Evolutionary conservation across 2,113 vertebrate species (phyloP), one percentile per base, ranked within the genome.

Genomic region (Hippoglossus stenolepis): DNA sequence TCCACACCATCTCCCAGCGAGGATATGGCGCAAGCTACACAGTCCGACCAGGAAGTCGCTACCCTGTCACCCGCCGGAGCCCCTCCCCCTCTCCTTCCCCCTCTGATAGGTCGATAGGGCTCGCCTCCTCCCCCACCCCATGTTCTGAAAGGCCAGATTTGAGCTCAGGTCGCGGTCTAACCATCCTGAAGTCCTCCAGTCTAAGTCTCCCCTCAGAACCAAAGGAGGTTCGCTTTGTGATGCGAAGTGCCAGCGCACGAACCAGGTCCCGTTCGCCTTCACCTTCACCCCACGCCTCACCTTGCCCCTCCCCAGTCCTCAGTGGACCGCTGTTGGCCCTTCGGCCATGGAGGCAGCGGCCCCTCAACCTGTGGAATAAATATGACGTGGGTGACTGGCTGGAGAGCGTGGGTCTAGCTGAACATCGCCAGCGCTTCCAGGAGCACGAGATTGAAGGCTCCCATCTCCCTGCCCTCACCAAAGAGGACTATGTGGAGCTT

Each of bases 361-460:
- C 98, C 66, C 95, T 99, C 66, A 95, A 95, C 68, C 93, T 98
- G 26, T 99, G 98, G 97, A 98, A 97, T 92, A 99, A 99, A 79
- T 99, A 98, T 24, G 97, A 98, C 63, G 98, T 99, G 63, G 98
- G 97, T 45, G 98, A 99, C 93, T 99, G 98, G 98, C 94, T 99
- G 93, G 98, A 99, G 93, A 99, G 97, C 90, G 96, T 99, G 87
- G 97, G 97, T 79, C 86, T 99, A 85, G 96, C 96, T 74, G 98
- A 99, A 86, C 98, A 99, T 74, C 96, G 97, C n/a, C 95, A 96
- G 81, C 97, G 97, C 88, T 99, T 99, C 85, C 96, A 98, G 93
- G 97, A 99, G 88, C 96, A 99, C 43, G 98, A 99, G 89, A 99
- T 99, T 13, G 98, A 99, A 93, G 98, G 98, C 84, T 96, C 97